Evolutionary conservation across 2,888 invertebrate genomes (phyloP), one percentile per base, ranked within the genome.

Genomic region (Spodoptera littoralis): DNA sequence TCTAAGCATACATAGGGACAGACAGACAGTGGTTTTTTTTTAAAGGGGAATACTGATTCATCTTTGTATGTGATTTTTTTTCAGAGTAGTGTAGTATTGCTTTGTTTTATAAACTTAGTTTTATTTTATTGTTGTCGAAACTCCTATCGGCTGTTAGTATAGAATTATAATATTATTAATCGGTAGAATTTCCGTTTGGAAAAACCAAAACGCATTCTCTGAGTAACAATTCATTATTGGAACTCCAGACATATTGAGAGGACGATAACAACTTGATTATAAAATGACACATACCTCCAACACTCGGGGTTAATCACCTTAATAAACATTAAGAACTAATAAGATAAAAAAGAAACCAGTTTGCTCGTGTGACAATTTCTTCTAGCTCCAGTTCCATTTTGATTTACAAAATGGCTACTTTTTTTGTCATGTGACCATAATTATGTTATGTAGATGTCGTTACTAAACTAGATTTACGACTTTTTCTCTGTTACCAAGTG

Each of bases 391-490:
- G 56, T 24, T 60, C 48, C 1, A 44, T 24, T 52, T 36, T 42
- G 22, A 55, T 58, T 24, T 36, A 52, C 18, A 11, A 42, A n/a
- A 70, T 24, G 8, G 4, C n/a, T 12, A 57, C 42, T 52, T 43
- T 46, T 52, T 71, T 65, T 53, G 22, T 18, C n/a, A 69, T 51
- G 55, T 53, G 2, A 55, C 60, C 36, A 36, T 36, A 36, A 36
- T 36, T 36, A 36, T 36, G 36, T 36, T 9, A 36, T 36, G 36
- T 36, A 36, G 36, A 36, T 36, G 36, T 36, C 36, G 36, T 9
- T 45, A 46, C 8, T 44, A 54, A 60, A 73, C 70, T 60, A 27
- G 73, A 57, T 30, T 12, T 3, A n/a, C 53, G 27, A 42, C 52
- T 57, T 60, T 56, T 65, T 52, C n/a, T 4, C 22, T 42, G 56